Conservation (phyloP, 2,113 vertebrate species). For the Halcyon malimbica region DNA sequence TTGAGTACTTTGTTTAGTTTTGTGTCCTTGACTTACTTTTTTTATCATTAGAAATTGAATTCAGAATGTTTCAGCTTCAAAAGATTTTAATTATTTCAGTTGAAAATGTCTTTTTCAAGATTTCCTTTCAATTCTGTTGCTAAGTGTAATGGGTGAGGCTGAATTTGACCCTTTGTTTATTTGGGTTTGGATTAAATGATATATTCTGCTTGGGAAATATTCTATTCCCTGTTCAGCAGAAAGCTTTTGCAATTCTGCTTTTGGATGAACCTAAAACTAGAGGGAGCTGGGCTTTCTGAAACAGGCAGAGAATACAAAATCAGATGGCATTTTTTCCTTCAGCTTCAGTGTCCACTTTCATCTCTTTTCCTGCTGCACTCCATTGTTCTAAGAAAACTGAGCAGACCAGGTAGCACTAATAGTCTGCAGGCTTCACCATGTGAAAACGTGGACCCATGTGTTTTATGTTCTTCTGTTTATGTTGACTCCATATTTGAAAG, state of each 20-base stretch:
- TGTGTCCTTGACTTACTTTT: background rate
- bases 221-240: background rate
- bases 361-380: background rate
- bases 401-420: background rate
- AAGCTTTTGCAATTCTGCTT: background rate
- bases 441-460: background rate
- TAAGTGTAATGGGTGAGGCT: background rate
- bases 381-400: background rate
- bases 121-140: background rate
- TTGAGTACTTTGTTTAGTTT: background rate
- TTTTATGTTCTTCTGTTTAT: background rate
- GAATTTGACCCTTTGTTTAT: background rate
- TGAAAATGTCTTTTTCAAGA: background rate
- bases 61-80: background rate
- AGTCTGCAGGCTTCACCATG: background rate
- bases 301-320: background rate
- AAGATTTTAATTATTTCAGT: background rate
- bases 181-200: background rate
- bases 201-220: background rate
- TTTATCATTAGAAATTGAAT: background rate
- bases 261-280: background rate
- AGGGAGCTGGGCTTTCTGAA: background rate
- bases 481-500: background rate
- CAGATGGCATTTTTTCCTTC: background rate
- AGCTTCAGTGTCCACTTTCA: background rate